Evolutionary conservation across 2,888 invertebrate species (phyloP), one percentile per base, ranked within the genome.

Genomic region (Ophion obscuratus): DNA sequence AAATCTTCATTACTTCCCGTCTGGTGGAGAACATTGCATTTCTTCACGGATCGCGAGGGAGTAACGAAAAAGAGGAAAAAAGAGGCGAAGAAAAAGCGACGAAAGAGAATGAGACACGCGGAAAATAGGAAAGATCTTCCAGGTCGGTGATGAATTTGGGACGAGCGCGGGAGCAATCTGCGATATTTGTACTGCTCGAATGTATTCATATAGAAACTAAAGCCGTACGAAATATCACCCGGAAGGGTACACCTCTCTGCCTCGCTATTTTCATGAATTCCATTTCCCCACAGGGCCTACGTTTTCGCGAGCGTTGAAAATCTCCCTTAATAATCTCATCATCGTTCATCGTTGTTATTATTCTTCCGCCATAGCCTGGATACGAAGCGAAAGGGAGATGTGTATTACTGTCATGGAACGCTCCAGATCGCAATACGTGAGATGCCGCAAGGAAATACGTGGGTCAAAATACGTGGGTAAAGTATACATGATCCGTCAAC

Each of bases 1-100:
- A 86, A 88, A 87, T 88, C 85, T 86, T 88, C 87, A 87, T 89
- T 88, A 88, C 83, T 89, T 89, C 81, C 85, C 81, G 81, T 85
- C 86, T 80, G 75, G 67, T 67, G 71, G 79, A 85, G 82, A 66
- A 79, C 81, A 79, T 75, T 68, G 78, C 66, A 75, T 82, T 86
- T 31, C 14, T 17, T 53, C 11, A 9, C 20, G 64, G 71, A 80
- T 44, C 73, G 68, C 57, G 77, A 66, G 71, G 11, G 61, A 59
- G 61, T 27, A 62, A 47, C 24, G 66, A 62, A 77, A 77, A 77
- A 2, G 40, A 59, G 14, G 20, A 80, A 64, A 66, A 76, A 24
- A 20, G 44, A 68, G 53, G 36, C 17, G 44, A 73, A 36, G 67
- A 57, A 57, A 66, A 62, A 68, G 17, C 40, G 61, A 27, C 11